Evolutionary conservation across 2,888 invertebrate species (phyloP).

Genomic region (Conomelus anceps): DNA sequence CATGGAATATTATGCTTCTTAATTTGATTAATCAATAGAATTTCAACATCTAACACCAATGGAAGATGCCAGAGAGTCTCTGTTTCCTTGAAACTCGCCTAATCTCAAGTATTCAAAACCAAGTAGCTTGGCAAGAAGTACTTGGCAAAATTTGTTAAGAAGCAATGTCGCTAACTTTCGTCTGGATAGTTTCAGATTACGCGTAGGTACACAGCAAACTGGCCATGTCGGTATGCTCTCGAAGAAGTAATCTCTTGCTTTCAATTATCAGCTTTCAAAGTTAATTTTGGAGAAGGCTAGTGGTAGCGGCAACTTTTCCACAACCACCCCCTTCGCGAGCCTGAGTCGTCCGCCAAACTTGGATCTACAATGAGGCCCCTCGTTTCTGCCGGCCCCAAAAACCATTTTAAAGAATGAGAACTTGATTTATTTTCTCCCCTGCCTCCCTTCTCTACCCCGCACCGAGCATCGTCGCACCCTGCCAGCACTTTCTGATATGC

Average conservation of each 20-base stretch:
- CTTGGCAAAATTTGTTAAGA: neutral
- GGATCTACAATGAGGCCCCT: neutral
- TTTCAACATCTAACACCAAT: neutral
- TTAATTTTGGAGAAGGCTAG: neutral
- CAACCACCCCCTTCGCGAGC: too few relatives aligned
- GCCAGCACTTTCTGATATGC: neutral
- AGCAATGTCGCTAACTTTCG: neutral
- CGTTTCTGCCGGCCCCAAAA: constrained; percentile 13
- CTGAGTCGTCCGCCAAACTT: neutral
- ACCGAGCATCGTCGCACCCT: too few relatives aligned
- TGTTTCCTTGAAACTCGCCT: neutral
- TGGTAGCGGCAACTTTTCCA: neutral
- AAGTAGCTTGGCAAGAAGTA: neutral
- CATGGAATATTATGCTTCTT: neutral
- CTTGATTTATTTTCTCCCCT: constrained; percentile 24
- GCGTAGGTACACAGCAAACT: neutral
- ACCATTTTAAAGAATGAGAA: constrained; percentile 29
- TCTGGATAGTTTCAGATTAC: neutral
- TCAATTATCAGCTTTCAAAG: neutral
- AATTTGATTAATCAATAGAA: neutral
- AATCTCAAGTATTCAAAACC: neutral
- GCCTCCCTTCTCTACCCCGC: neutral
- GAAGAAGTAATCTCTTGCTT: neutral
- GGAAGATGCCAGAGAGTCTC: too few relatives aligned
- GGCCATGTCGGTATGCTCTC: neutral